These are phyloP conservation scores for Tetanocera ferruginea DNA, from an alignment of 2,888 invertebrate species.

Conservation along the genomic window DNA sequence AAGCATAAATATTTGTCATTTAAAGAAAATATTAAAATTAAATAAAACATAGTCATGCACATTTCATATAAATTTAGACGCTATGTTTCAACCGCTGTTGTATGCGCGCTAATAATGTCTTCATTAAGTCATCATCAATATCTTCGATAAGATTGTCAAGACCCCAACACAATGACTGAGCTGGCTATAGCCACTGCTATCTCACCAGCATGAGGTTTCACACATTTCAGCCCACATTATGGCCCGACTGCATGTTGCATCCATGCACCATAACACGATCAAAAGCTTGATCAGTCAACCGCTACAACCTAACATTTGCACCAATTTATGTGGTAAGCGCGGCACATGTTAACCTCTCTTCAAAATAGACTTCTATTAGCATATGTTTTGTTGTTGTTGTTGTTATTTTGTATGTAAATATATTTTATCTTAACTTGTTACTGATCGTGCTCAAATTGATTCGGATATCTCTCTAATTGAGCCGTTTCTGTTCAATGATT, in stretches of 20 bases:
- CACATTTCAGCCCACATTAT: neutral
- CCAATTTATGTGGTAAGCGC: neutral
- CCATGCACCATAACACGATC: neutral
- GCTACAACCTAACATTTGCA: neutral
- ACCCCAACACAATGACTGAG: neutral
- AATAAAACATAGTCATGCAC: too few relatives aligned
- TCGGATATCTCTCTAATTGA: conserved; percentile 7
- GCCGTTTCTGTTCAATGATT: conserved; percentile 2
- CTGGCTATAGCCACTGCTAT: neutral
- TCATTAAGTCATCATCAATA: neutral
- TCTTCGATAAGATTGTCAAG: neutral
- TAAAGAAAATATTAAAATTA: too few relatives aligned
- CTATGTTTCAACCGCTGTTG: neutral
- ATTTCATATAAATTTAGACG: neutral
- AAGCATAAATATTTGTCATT: too few relatives aligned
- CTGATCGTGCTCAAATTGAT: conserved; percentile 16
- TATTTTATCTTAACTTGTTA: conserved; percentile 2
- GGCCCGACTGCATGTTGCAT: neutral
- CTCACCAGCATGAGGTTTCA: neutral
- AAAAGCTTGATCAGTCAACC: conserved; percentile 11
- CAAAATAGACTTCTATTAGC: neutral
- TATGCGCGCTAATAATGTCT: neutral
- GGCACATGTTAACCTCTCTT: neutral
- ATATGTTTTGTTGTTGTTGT: neutral
- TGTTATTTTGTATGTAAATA: neutral